Conservation (phyloP, 1,140 invertebrate genomes). For the Drosophila teissieri region DNA sequence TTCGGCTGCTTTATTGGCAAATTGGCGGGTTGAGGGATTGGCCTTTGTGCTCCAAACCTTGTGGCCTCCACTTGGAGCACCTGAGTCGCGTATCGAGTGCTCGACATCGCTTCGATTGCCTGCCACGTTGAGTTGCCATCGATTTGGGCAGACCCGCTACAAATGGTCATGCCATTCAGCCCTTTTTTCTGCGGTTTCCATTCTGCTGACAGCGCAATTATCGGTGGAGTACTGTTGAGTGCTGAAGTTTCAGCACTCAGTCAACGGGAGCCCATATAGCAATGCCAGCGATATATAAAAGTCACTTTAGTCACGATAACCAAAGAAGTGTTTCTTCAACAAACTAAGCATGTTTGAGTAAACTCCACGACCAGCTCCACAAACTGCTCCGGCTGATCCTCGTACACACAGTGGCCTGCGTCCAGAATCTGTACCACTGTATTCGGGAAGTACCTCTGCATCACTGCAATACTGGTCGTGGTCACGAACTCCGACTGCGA, state of each 20-base stretch:
- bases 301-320: no score
- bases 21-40: conserved; percentile 12
- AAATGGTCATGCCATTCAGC: conserved; percentile 39
- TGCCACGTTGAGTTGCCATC: conserved; percentile 57
- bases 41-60: conserved; percentile 22
- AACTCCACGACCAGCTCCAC: conserved; percentile 35
- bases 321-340: neutral
- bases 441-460: conserved; percentile 44
- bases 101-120: conserved; percentile 53
- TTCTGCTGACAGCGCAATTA: conserved; percentile 41
- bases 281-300: neutral
- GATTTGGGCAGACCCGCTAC: conserved; percentile 42
- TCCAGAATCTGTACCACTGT: conserved; percentile 33
- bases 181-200: conserved; percentile 5
- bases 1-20: conserved; percentile 44
- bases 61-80: conserved; percentile 7
- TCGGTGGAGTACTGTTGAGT: conserved; percentile 5
- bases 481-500: conserved; percentile 25
- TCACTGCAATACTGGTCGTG: conserved; percentile 4
- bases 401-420: conserved; percentile 7
- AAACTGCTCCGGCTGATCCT: conserved; percentile 38
- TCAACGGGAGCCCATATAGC: neutral
- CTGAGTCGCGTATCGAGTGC: conserved; percentile 11
- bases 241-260: conserved; percentile 23
- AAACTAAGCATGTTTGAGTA: conserved; percentile 6